Base-by-base conservation (phyloP, 2,113 vertebrate genomes). In the Macquaria ambigua region DNA sequence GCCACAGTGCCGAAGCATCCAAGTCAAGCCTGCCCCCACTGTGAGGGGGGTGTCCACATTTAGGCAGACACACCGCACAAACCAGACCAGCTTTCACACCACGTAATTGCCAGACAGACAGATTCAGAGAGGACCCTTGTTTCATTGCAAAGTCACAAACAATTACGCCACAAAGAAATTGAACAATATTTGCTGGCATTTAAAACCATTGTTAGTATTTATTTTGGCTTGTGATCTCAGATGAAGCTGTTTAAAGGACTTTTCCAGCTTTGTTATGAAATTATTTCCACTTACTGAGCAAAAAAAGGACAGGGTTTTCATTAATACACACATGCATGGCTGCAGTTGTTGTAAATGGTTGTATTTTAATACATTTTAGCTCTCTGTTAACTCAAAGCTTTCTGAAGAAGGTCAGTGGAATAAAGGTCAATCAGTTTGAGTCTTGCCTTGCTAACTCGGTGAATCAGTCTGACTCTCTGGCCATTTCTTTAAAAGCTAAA, bases 131-230 rank as follows among this genome's bases (percentile, higher is more conserved):
- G 64, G 56, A 68, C 79, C 58, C 25, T 64, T 31, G 34, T 87
- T 55, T 88, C 75, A 77, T 80, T 90, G 79, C 62, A 62, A 34
- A 84, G 85, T 90, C 89, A 89, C 61, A 58, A 78, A 62, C 87
- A 81, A 90, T 83, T 90, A 86, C 59, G 69, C 72, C n/a, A 12
- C 74, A 66, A 52, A 77, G 73, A 75, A 58, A 39, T 9, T 3
- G 43, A 64, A 52, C 23, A 55, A 66, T 55, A 73, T 82, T 81
- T 79, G 23, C 74, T 82, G 58, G 58, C 76, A 77, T 82, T 88
- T 69, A 73, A 74, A 73, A 53, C 68, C 14, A 53, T 69, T 52
- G 62, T 79, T 46, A 12, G 16, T 58, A 5, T 61, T 74, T 84
- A 2, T 70, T 81, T 71, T 43, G 66, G 18, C 15, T 15, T 70